Evolutionary conservation across 2,113 vertebrate genomes (phyloP).

Genomic region (Peromyscus leucopus): DNA sequence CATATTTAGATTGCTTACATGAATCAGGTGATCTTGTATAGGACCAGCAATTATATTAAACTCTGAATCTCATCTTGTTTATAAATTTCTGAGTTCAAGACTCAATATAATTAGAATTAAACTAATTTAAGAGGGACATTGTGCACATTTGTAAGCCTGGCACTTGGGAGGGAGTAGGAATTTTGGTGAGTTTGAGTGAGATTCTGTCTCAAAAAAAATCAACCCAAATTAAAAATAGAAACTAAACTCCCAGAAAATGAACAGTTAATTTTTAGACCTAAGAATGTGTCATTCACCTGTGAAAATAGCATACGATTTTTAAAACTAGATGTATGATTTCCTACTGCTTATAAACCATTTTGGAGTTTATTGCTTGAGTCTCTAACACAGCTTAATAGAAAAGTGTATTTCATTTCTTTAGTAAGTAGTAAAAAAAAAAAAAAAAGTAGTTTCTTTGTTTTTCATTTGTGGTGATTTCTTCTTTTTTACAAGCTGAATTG

Average conservation of each 20-base stretch:
- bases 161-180: background rate
- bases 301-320: background rate
- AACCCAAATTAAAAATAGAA: background rate
- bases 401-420: too few relatives aligned
- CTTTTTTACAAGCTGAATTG: background rate
- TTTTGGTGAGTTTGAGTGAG: background rate
- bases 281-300: background rate
- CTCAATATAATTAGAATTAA: constrained; percentile 9
- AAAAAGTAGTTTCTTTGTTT: too few relatives aligned
- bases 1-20: background rate
- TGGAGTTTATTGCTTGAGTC: background rate
- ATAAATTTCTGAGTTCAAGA: background rate
- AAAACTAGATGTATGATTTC: constrained; percentile 5
- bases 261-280: background rate
- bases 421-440: too few relatives aligned
- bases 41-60: constrained; percentile 15
- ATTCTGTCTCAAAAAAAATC: background rate
- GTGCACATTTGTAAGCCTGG: background rate
- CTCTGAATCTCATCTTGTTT: background rate
- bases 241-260: background rate
- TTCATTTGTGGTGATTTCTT: background rate
- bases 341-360: background rate
- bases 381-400: background rate
- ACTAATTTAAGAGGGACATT: background rate
- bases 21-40: constrained; percentile 32